These are phyloP conservation scores for Haliclystus octoradiatus DNA, from an alignment of 30 jellyfish, hydroid and myxozoan genomes.

Conservation along the genomic window DNA sequence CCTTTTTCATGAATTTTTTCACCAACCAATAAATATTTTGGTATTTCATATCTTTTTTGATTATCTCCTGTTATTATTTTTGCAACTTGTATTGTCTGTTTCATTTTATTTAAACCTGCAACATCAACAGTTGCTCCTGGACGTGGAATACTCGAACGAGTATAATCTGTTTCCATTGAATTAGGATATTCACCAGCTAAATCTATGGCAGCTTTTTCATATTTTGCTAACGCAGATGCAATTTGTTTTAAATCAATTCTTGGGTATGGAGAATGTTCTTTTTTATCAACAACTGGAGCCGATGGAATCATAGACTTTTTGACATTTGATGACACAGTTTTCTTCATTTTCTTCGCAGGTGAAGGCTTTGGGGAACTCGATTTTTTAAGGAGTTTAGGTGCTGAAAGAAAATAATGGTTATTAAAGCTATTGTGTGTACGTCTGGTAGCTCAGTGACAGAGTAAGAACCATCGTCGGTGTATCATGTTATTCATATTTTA, in stretches of 20 bases:
- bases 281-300: slow-evolving; percentile 28
- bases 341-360: slow-evolving; percentile 3
- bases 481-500: too few species aligned
- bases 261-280: slow-evolving; percentile 48
- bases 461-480: too few species aligned
- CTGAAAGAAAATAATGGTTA: too few species aligned
- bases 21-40: slow-evolving; percentile 58
- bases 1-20: slow-evolving; percentile 51
- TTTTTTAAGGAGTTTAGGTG: too few species aligned
- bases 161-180: slow-evolving; percentile 24
- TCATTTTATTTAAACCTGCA: slow-evolving; percentile 18
- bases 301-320: slow-evolving; percentile 22
- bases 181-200: slow-evolving; percentile 95
- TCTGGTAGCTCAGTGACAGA: too few species aligned
- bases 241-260: slow-evolving; percentile 69
- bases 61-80: slow-evolving; percentile 50
- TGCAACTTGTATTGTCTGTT: slow-evolving; percentile 76
- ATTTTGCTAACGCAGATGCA: slow-evolving; percentile 89
- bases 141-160: slow-evolving; percentile 80
- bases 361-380: too few species aligned
- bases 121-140: slow-evolving; percentile 21
- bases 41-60: slow-evolving; percentile 44
- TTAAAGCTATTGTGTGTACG: too few species aligned
- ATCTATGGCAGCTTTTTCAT: slow-evolving; percentile 78
- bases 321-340: slow-evolving; percentile 5